phyloP scores from a whole-genome alignment of 1,140 invertebrate species.

The Glomeris maerens region DNA sequence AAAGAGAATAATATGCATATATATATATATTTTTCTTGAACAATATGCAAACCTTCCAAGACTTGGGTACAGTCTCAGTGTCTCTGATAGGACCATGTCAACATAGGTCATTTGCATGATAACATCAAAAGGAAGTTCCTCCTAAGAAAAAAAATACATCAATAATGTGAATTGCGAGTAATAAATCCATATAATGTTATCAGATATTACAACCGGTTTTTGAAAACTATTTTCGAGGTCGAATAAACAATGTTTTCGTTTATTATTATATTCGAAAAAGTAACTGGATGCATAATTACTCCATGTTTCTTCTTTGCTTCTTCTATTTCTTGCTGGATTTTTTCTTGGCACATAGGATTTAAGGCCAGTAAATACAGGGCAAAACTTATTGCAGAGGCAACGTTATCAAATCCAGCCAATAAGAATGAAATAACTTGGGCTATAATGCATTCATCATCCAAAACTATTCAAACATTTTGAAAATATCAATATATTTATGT shows the following conservation, averaged over 20 bases:
- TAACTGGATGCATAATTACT: no score
- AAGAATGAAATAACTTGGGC: not conserved
- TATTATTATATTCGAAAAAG: no score
- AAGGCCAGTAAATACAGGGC: not conserved
- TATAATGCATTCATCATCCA: not conserved
- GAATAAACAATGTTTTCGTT: no score
- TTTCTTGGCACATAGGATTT: not conserved
- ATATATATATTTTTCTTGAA: no score
- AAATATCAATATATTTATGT: no score
- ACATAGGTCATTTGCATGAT: not conserved
- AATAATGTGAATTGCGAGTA: no score
- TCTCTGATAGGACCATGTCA: not conserved
- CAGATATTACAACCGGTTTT: no score
- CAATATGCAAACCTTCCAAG: not conserved
- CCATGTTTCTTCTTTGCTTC: not conserved
- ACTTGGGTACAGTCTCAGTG: not conserved
- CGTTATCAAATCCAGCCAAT: not conserved
- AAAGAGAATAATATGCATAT: not conserved
- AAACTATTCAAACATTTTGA: no score
- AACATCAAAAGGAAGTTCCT: not conserved
- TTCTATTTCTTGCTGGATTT: not conserved
- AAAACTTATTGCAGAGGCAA: not conserved
- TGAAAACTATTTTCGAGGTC: no score
- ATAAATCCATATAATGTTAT: no score
- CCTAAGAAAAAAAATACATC: no score